Percentiles rank a stretch among this genome's conserved stretches.
Evolutionary conservation across 2,113 vertebrate species (phyloP).

Genomic region (Alectura lathami): DNA sequence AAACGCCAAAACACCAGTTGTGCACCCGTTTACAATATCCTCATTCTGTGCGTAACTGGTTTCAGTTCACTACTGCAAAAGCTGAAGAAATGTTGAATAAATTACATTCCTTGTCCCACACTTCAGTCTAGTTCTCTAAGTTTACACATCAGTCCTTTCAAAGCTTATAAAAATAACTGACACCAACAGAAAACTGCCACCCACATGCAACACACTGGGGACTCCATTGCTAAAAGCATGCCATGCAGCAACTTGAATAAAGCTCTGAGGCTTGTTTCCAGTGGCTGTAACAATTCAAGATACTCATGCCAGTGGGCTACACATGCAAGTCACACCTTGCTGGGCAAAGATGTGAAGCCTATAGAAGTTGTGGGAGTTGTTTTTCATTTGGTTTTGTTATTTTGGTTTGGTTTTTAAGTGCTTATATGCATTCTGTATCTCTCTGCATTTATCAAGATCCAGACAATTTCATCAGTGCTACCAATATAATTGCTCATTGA

Average conservation of each 20-base stretch:
- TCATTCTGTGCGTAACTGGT: neutral
- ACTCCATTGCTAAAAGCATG: neutral
- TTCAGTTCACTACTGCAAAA: neutral
- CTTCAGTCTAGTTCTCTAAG: neutral
- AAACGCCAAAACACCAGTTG: neutral
- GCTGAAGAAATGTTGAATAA: neutral
- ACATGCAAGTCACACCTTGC: neutral
- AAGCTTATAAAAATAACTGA: neutral
- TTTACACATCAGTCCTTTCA: neutral
- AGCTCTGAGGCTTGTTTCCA: neutral
- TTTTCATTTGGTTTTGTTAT: neutral
- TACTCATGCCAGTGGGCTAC: neutral
- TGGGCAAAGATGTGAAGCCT: neutral
- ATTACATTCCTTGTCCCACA: neutral
- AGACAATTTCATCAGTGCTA: neutral
- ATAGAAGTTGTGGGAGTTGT: neutral
- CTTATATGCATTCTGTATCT: neutral
- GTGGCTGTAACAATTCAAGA: neutral
- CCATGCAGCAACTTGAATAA: neutral
- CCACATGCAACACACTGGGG: neutral
- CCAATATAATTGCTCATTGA: neutral
- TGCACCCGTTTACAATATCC: neutral
- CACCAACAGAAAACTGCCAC: neutral
- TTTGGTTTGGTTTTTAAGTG: neutral
- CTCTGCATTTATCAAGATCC: neutral